These are phyloP conservation scores for Threskiornis aethiopicus DNA, from an alignment of 2,797 vertebrate species.

Conservation along the genomic window DNA sequence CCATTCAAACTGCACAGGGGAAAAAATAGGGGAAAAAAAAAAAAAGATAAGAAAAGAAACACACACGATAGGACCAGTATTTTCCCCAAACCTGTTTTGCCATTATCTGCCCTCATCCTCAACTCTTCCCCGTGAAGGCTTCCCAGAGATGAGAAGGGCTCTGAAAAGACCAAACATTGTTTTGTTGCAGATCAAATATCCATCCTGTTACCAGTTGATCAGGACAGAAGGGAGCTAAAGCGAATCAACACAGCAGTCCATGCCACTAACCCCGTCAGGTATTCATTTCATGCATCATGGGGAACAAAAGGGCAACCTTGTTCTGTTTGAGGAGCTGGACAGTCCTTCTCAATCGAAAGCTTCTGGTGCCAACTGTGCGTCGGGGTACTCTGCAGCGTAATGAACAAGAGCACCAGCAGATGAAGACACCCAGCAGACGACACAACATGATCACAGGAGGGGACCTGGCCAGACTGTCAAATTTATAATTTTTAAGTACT, in stretches of 20 bases:
- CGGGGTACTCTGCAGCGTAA: neutral
- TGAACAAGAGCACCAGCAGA: neutral
- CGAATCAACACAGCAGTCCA: neutral
- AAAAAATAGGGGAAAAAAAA: neutral
- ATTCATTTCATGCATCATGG: neutral
- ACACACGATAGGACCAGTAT: rapidly evolving
- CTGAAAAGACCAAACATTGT: neutral
- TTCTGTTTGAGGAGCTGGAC: neutral
- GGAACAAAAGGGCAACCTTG: neutral
- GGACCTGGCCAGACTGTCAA: neutral
- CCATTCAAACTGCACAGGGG: neutral
- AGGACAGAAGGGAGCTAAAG: neutral
- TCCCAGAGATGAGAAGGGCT: neutral
- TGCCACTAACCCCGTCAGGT: neutral
- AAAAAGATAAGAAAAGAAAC: neutral
- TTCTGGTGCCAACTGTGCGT: neutral
- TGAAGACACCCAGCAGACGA: neutral
- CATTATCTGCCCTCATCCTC: neutral
- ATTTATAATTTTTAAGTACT: neutral
- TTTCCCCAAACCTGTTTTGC: neutral
- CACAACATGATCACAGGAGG: neutral
- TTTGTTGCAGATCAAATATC: neutral
- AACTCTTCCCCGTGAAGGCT: neutral
- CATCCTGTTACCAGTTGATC: neutral
- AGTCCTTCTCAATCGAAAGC: neutral